These are phyloP conservation scores for Pecten maximus DNA, from an alignment of 2,888 invertebrate species.

Conservation along the genomic window DNA sequence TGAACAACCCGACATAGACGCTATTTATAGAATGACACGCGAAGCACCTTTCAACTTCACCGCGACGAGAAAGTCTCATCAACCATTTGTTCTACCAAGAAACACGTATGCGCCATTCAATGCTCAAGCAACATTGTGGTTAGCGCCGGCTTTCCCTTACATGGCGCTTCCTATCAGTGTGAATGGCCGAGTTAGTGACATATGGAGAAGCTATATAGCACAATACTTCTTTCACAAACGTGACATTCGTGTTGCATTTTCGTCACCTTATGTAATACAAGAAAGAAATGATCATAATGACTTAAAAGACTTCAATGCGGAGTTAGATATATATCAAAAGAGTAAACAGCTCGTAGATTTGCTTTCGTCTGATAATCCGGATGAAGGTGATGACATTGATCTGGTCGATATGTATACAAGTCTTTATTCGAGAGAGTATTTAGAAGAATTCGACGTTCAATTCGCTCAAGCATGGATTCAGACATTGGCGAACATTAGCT, in stretches of 20 bases:
- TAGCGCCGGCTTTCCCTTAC: neutral
- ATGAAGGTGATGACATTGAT: neutral
- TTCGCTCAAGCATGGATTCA: conserved; percentile 4
- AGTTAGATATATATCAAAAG: conserved; percentile 39
- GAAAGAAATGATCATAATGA: neutral
- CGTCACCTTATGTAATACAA: conserved; percentile 30
- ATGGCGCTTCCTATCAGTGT: conserved; percentile 30
- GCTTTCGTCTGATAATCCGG: neutral
- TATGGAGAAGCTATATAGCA: conserved; percentile 43
- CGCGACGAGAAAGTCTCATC: neutral
- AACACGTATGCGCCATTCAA: conserved; percentile 36
- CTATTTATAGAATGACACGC: conserved; percentile 37
- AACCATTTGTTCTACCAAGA: neutral
- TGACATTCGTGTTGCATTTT: conserved; percentile 1
- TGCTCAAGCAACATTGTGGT: conserved; percentile 41
- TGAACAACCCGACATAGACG: conserved; percentile 40
- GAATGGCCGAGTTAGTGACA: neutral
- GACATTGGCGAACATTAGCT: neutral
- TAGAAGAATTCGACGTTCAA: neutral
- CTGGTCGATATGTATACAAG: neutral
- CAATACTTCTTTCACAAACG: conserved; percentile 36
- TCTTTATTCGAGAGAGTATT: neutral
- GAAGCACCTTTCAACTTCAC: conserved; percentile 27
- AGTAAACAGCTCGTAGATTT: conserved; percentile 34
- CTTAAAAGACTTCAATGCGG: conserved; percentile 37